These are phyloP conservation scores for Thryonomys swinderianus DNA, from an alignment of 2,113 vertebrate genomes.

Conservation along the genomic window DNA sequence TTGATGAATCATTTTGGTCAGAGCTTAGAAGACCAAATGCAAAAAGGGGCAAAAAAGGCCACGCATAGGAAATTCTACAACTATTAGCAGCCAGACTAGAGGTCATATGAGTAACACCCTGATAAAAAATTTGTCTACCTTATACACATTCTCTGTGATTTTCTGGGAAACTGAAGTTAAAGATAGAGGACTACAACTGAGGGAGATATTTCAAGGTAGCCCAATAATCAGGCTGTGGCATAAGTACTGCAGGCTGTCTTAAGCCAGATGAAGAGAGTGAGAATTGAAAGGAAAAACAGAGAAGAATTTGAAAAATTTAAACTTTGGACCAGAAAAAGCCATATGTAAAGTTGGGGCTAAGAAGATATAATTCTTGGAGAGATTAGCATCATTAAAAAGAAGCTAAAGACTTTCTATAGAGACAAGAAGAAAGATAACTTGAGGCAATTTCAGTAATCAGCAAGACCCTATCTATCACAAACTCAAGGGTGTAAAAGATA, in stretches of 20 bases:
- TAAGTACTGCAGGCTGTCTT: background rate
- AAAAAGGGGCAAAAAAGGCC: background rate
- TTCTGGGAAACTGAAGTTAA: background rate
- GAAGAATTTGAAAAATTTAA: background rate
- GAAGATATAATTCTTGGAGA: background rate
- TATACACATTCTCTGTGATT: background rate
- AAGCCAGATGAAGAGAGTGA: background rate
- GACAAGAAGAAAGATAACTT: background rate
- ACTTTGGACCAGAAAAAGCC: background rate
- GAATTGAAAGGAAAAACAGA: background rate
- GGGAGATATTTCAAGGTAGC: background rate
- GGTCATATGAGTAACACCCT: background rate
- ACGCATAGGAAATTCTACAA: background rate
- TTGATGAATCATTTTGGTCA: background rate
- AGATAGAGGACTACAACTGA: background rate
- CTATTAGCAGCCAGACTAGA: background rate
- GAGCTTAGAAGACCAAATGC: background rate
- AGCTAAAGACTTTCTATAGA: background rate
- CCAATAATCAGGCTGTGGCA: background rate
- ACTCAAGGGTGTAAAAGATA: background rate
- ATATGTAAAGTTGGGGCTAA: background rate
- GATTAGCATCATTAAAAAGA: background rate
- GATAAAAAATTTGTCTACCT: background rate
- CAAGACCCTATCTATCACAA: background rate
- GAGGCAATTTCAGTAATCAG: background rate